Evolutionary conservation across 2,113 vertebrate genomes (phyloP), one percentile per base, ranked within the genome.

Genomic region (Chlorodrepanis virens): DNA sequence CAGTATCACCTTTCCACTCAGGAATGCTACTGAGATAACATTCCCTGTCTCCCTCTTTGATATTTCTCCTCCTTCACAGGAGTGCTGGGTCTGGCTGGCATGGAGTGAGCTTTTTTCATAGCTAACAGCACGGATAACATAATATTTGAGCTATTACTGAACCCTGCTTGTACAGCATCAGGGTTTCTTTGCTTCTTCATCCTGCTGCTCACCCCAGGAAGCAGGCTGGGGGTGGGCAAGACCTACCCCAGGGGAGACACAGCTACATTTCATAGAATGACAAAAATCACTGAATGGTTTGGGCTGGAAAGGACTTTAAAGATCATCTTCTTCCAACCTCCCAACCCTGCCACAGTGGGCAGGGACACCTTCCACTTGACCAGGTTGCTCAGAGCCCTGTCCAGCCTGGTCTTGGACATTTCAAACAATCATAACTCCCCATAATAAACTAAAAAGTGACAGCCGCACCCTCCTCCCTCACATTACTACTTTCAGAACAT

Each of bases 401-500:
- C 28, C 21, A 47, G 4, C 9, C 69, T 15, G 29, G n/a, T 21
- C n/a, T 31, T 31, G 20, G 12, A 29, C 47, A 35, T 21, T 76
- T 75, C 29, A 75, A 45, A 82, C 25, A 61, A 76, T 64, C 37
- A 1, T 25, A 67, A 76, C 14, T 77, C 39, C 35, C 29, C 27
- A 21, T 47, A 76, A 70, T 27, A 74, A 83, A 47, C 21, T 50
- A 28, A 28, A 23, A 69, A 45, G 25, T 35, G 59, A 45, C 35
- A 63, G 33, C 33, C 49, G 76, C 60, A 14, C 33, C 20, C 5
- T 79, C 35, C 11, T 69, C 63, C 28, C 85, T 56, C 45, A 53
- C 3, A 0, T 64, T 61, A 28, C n/a, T 39, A n/a, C n/a, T 82
- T 45, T 50, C 3, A 8, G 56, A 25, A 81, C 1, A 0, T 44